Conservation (phyloP, 2,888 invertebrate genomes). For the Callimorpha dominula region DNA sequence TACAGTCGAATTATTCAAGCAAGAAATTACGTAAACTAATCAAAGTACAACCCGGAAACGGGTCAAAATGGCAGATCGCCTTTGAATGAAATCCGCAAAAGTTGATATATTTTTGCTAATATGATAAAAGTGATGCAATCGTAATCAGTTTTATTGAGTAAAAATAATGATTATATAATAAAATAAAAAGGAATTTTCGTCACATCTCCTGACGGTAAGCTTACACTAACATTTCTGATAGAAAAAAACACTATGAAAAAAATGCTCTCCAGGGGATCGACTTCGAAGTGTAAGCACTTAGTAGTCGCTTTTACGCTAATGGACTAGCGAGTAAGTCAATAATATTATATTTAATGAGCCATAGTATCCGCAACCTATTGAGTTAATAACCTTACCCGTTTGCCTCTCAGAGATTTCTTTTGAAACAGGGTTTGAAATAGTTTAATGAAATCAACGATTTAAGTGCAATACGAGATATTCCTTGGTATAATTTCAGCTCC, state of each 20-base stretch:
- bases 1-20: too few species aligned
- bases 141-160: too few species aligned
- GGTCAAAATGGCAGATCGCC: too few species aligned
- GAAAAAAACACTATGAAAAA: not conserved
- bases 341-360: conserved; percentile 4
- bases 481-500: too few species aligned
- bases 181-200: not conserved
- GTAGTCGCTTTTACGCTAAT: conserved; percentile 1
- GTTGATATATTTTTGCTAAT: too few species aligned
- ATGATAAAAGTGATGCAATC: too few species aligned
- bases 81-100: too few species aligned
- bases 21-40: too few species aligned
- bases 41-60: too few species aligned
- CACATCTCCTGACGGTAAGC: not conserved
- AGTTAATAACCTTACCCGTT: conserved; percentile 11
- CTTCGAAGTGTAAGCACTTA: not conserved
- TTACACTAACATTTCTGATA: not conserved
- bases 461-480: not conserved
- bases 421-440: conserved; percentile 1
- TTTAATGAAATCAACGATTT: too few species aligned
- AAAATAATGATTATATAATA: not conserved
- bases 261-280: not conserved
- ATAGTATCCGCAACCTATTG: conserved; percentile 15
- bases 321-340: conserved; percentile 2
- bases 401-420: conserved; percentile 1